These are phyloP conservation scores for Cinclus mexicanus DNA, from an alignment of 2,113 vertebrate genomes.

Conservation along the genomic window DNA sequence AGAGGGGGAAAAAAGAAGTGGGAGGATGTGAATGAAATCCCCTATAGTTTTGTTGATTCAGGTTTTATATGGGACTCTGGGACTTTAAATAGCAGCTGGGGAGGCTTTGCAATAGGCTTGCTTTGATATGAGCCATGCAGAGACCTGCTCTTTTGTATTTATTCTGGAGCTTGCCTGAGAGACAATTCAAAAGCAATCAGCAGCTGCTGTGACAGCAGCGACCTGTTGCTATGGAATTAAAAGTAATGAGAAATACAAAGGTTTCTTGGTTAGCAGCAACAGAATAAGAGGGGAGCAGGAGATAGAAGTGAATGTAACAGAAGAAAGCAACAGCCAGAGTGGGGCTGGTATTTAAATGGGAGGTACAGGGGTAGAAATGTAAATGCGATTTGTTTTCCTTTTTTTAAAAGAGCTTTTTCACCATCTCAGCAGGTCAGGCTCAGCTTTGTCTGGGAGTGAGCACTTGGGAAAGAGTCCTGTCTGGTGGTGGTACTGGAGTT, in stretches of 20 bases:
- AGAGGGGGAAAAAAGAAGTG: neutral
- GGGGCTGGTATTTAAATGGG: neutral
- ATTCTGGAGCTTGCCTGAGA: conserved; percentile 51
- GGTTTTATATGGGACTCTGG: neutral
- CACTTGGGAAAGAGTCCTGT: neutral
- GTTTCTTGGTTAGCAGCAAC: conserved; percentile 27
- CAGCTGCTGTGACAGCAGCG: conserved; percentile 43
- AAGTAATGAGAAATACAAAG: conserved; percentile 30
- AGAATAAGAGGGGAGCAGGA: neutral
- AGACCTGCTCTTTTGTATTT: conserved; percentile 51
- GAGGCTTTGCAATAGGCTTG: neutral
- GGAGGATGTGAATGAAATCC: neutral
- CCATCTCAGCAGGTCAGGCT: conserved; percentile 6
- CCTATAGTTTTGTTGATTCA: conserved; percentile 45
- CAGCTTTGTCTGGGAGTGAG: neutral
- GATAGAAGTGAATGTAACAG: neutral
- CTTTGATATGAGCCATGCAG: conserved; percentile 12
- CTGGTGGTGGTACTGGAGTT: neutral
- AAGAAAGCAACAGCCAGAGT: neutral
- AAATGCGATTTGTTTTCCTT: neutral
- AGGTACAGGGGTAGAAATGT: neutral
- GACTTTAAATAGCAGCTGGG: conserved; percentile 14
- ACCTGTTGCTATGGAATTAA: conserved; percentile 70
- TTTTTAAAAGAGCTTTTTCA: neutral
- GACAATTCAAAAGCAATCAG: conserved; percentile 55